Evolutionary conservation across 2,888 invertebrate genomes (phyloP).

Genomic region (Drosophila putrida): DNA sequence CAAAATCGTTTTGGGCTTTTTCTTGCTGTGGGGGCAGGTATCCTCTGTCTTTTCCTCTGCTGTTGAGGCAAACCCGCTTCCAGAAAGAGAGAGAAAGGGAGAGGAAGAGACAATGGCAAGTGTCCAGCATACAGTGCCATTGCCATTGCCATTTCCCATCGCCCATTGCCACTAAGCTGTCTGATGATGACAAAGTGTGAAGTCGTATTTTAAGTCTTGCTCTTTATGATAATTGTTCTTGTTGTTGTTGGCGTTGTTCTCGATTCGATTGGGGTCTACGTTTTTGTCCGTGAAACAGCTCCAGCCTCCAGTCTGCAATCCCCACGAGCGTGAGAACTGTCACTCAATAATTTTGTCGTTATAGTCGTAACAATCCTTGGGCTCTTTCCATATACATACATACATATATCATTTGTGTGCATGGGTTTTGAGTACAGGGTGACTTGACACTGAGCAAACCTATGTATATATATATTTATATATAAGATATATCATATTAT

Average conservation of each 20-base stretch:
- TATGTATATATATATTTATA: not conserved
- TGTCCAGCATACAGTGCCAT: slow-evolving; percentile 19
- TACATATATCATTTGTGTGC: slow-evolving; percentile 15
- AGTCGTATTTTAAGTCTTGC: slow-evolving; percentile 73
- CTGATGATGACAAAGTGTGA: slow-evolving; percentile 80
- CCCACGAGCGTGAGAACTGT: slow-evolving; percentile 75
- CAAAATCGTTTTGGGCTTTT: slow-evolving; percentile 68
- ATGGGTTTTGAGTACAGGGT: slow-evolving; percentile 29
- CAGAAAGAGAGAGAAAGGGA: not conserved
- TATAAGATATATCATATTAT: slow-evolving; percentile 38
- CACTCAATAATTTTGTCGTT: slow-evolving; percentile 75
- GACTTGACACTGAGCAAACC: not conserved
- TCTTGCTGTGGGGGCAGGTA: slow-evolving; percentile 47
- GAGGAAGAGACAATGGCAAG: slow-evolving; percentile 23
- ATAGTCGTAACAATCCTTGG: slow-evolving; percentile 77
- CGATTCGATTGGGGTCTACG: slow-evolving; percentile 14
- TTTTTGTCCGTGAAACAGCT: slow-evolving; percentile 10
- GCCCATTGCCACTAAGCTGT: slow-evolving; percentile 58
- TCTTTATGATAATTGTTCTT: slow-evolving; percentile 25
- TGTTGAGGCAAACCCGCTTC: slow-evolving; percentile 7
- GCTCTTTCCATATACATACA: slow-evolving; percentile 56
- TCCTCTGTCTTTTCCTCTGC: not conserved
- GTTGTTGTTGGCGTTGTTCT: slow-evolving; percentile 13
- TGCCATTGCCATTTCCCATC: slow-evolving; percentile 28
- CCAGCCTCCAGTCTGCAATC: slow-evolving; percentile 13